These are phyloP conservation scores for Epinephelus coioides DNA, from an alignment of 2,797 vertebrate genomes.

Conservation along the genomic window DNA sequence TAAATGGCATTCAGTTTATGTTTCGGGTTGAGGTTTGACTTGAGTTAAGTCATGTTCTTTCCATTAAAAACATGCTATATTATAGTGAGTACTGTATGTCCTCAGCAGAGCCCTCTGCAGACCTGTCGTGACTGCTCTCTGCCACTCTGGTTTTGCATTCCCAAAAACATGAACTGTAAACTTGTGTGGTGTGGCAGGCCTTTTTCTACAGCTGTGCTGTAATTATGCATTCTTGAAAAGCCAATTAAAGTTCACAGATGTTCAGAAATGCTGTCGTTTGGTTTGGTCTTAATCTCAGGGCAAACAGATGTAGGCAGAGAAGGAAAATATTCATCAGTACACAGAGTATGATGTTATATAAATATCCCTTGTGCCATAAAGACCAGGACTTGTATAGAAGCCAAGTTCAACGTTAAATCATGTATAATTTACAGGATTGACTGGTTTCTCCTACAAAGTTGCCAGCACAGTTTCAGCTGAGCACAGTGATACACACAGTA, in stretches of 20 bases:
- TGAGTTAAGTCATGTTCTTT: constrained; percentile 34
- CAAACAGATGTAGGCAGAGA: constrained; percentile 44
- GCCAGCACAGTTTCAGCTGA: background rate
- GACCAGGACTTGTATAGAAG: background rate
- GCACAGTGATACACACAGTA: background rate
- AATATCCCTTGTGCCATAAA: constrained; percentile 7
- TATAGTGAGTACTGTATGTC: background rate
- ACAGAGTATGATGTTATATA: constrained; percentile 10
- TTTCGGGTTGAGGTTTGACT: constrained; percentile 25
- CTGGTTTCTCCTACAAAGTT: constrained; percentile 6
- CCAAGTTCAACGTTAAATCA: constrained; percentile 4
- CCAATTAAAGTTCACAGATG: constrained; percentile 78
- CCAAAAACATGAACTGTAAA: constrained; percentile 68
- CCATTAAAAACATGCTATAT: constrained; percentile 16
- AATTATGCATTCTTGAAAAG: constrained; percentile 76
- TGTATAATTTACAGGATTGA: constrained; percentile 8
- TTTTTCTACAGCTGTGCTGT: constrained; percentile 68
- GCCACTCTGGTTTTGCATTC: constrained; percentile 40
- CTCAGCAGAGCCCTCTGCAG: constrained; percentile 18
- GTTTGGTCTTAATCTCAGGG: constrained; percentile 47
- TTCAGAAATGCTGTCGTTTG: constrained; percentile 55
- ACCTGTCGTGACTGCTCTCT: constrained; percentile 42
- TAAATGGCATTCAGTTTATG: constrained; percentile 7
- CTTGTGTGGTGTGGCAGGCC: constrained; percentile 41
- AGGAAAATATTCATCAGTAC: constrained; percentile 19